These are phyloP conservation scores for Drosophila arizonae DNA, from an alignment of 1,140 invertebrate genomes.

Conservation along the genomic window DNA sequence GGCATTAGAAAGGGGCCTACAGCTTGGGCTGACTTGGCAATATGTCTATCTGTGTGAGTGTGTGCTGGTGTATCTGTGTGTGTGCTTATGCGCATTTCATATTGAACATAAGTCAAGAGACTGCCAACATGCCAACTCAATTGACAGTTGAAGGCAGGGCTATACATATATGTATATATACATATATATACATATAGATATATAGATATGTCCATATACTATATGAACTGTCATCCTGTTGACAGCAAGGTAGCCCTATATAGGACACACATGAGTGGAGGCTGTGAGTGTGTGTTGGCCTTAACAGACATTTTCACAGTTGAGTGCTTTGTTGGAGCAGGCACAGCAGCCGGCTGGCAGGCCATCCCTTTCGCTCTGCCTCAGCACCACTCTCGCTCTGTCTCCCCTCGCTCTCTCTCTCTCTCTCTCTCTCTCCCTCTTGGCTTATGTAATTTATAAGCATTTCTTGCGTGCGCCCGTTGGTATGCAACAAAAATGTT, in stretches of 20 bases:
- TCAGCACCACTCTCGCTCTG: background rate
- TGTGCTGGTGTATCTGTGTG: constrained; percentile 28
- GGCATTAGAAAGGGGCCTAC: constrained; percentile 58
- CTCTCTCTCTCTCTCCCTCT: background rate
- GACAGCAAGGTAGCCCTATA: constrained; percentile 69
- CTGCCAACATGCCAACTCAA: constrained; percentile 80
- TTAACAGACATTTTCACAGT: constrained; percentile 81
- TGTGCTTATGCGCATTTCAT: constrained; percentile 73
- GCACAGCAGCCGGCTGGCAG: constrained; percentile 41
- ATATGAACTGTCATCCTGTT: constrained; percentile 79
- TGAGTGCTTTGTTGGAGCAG: constrained; percentile 71
- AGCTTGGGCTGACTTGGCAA: constrained; percentile 56
- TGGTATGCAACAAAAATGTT: constrained; percentile 74
- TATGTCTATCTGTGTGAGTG: constrained; percentile 23
- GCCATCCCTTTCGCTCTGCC: background rate
- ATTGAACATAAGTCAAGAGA: constrained; percentile 78
- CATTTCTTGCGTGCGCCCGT: constrained; percentile 65
- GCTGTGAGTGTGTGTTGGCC: constrained; percentile 61
- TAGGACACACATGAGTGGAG: constrained; percentile 56
- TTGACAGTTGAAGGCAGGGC: constrained; percentile 72
- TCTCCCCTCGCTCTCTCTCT: no score
- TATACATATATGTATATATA: constrained; percentile 20
- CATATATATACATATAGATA: constrained; percentile 18
- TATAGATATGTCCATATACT: constrained; percentile 44
- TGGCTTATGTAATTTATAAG: constrained; percentile 73